A percentile compares a stretch with the other conserved stretches of the same genome.
Evolutionary conservation across 1,140 invertebrate genomes (phyloP).

Genomic region (Matsumurasca onukii): DNA sequence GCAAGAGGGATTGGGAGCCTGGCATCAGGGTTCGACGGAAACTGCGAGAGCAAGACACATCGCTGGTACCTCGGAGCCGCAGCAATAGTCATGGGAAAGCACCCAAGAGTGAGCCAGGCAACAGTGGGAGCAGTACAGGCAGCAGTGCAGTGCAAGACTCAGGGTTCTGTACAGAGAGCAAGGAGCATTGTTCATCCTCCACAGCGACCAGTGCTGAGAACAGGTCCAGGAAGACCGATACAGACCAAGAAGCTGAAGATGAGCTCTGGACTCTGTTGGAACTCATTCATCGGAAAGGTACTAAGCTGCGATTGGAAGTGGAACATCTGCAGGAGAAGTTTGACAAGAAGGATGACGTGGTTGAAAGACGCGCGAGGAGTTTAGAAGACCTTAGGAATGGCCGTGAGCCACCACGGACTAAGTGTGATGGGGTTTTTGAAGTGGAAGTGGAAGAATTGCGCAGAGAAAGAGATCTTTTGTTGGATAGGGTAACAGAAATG

Average conservation of each 20-base stretch:
- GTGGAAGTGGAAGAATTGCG: constrained; percentile 52
- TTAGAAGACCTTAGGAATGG: constrained; percentile 19
- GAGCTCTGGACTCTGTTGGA: constrained; percentile 83
- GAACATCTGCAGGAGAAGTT: constrained; percentile 47
- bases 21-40: constrained; percentile 74
- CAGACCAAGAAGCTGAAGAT: constrained; percentile 63
- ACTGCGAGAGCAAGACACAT: constrained; percentile 49
- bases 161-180: constrained; percentile 79
- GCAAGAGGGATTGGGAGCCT: constrained; percentile 66
- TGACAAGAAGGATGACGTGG: constrained; percentile 30
- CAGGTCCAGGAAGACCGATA: constrained; percentile 40
- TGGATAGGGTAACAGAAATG: constrained; percentile 68
- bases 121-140: constrained; percentile 44
- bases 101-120: constrained; percentile 45
- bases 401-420: not conserved
- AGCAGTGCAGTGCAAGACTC: constrained; percentile 72
- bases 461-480: constrained; percentile 66
- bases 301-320: constrained; percentile 71
- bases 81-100: constrained; percentile 64
- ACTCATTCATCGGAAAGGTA: constrained; percentile 78
- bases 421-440: constrained; percentile 21
- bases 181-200: constrained; percentile 52
- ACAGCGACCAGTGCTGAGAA: constrained; percentile 42
- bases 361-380: constrained; percentile 25
- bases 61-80: constrained; percentile 58